These are phyloP conservation scores for Cecropterus lyciades DNA, from an alignment of 1,140 invertebrate species.

Conservation along the genomic window DNA sequence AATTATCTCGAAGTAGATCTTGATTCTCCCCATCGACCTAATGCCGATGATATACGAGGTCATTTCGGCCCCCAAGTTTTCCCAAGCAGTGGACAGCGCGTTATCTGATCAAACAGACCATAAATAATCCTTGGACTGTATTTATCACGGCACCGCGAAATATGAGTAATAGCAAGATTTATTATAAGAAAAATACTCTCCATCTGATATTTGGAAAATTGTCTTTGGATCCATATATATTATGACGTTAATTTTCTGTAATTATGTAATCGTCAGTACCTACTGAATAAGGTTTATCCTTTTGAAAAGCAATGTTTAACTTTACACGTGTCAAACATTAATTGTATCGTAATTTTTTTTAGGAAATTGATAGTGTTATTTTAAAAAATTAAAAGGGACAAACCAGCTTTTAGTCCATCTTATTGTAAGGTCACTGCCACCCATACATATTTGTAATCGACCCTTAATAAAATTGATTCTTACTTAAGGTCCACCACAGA, in stretches of 20 bases:
- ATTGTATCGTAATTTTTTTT: no score
- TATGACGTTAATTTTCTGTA: no score
- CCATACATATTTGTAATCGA: not conserved
- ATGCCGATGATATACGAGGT: constrained; percentile 66
- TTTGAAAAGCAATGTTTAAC: no score
- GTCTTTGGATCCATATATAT: no score
- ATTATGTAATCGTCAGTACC: no score
- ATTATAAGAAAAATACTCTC: constrained; percentile 46
- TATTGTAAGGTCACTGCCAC: no score
- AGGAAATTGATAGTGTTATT: no score
- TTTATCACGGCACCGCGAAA: constrained; percentile 70
- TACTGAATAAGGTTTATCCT: no score
- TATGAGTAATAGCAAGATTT: constrained; percentile 66
- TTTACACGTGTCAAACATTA: no score
- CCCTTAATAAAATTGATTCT: not conserved
- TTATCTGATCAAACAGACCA: constrained; percentile 74
- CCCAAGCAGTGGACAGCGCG: constrained; percentile 67
- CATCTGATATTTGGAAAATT: constrained; percentile 38
- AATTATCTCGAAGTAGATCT: constrained; percentile 24
- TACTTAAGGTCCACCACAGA: not conserved
- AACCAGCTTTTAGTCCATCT: no score
- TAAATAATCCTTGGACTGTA: constrained; percentile 74
- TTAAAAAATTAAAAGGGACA: no score
- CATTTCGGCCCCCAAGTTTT: constrained; percentile 67
- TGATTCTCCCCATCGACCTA: constrained; percentile 42